Evolutionary conservation across 2,113 vertebrate species (phyloP).

Genomic region (Hystrix cristata): DNA sequence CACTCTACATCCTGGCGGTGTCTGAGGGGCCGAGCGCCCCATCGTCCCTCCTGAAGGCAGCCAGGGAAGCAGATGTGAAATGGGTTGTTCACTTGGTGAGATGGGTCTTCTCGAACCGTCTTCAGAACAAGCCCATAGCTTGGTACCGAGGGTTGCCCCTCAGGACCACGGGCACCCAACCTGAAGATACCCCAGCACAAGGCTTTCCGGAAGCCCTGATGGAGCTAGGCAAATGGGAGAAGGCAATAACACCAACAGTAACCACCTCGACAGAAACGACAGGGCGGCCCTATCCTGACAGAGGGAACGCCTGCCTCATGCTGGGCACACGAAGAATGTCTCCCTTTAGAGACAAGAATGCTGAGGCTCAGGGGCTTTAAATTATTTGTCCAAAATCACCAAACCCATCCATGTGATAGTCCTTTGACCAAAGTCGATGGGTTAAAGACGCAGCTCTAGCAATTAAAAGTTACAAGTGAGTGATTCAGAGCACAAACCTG

Average conservation of each 20-base stretch:
- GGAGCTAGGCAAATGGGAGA: neutral
- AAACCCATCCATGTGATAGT: neutral
- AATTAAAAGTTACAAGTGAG: neutral
- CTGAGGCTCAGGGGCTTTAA: neutral
- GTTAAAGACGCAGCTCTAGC: neutral
- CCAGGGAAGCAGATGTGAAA: neutral
- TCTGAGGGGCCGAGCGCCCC: neutral
- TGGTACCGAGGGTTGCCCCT: neutral
- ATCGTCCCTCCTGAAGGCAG: neutral
- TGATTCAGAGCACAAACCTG: neutral
- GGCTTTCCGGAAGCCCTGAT: neutral
- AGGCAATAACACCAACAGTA: neutral
- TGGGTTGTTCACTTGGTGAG: neutral
- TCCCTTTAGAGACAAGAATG: neutral
- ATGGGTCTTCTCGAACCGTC: neutral
- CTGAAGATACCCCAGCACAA: neutral
- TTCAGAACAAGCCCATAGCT: conserved; percentile 30
- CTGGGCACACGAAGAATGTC: neutral
- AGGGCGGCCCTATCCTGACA: neutral
- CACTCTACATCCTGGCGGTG: fast-evolving
- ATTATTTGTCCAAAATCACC: neutral
- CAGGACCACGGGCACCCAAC: neutral
- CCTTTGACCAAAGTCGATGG: neutral
- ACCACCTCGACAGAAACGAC: neutral
- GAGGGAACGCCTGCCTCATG: neutral